phyloP scores from a whole-genome alignment of 2,797 vertebrate species.

The Tamandua tetradactyla region DNA sequence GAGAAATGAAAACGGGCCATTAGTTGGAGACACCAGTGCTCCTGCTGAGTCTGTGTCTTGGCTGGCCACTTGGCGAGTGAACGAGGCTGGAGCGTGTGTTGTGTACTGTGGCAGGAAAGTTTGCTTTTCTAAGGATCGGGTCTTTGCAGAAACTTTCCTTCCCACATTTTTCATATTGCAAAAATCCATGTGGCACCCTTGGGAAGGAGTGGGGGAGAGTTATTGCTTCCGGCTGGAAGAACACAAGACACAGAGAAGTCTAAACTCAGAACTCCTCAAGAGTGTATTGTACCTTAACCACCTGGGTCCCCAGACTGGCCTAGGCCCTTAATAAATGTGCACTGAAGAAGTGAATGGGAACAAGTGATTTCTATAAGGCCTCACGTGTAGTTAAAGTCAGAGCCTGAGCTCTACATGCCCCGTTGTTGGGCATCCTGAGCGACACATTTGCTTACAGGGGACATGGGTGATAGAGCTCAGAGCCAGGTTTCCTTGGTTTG shows the following conservation, averaged over 20 bases:
- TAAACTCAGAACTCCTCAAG: background rate
- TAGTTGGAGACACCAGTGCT: background rate
- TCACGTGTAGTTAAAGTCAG: background rate
- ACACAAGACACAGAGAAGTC: background rate
- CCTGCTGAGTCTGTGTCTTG: constrained; percentile 43
- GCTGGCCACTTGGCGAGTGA: constrained; percentile 52
- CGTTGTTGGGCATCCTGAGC: background rate
- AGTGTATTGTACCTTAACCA: no score
- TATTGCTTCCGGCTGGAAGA: background rate
- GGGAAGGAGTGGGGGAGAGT: background rate
- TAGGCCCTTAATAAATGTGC: background rate
- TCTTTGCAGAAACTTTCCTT: constrained; percentile 51
- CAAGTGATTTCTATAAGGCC: background rate
- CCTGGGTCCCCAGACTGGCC: background rate
- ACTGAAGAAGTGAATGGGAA: background rate
- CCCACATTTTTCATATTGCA: constrained; percentile 25
- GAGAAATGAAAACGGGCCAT: constrained; percentile 54
- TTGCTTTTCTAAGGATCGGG: constrained; percentile 35
- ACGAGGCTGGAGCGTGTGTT: background rate
- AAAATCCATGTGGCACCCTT: background rate
- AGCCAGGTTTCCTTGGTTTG: background rate
- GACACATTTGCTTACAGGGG: background rate
- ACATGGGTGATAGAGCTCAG: background rate
- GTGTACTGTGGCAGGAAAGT: background rate
- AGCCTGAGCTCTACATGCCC: background rate